These are phyloP conservation scores for Protobothrops mucrosquamatus DNA, from an alignment of 2,113 vertebrate species.

Conservation along the genomic window DNA sequence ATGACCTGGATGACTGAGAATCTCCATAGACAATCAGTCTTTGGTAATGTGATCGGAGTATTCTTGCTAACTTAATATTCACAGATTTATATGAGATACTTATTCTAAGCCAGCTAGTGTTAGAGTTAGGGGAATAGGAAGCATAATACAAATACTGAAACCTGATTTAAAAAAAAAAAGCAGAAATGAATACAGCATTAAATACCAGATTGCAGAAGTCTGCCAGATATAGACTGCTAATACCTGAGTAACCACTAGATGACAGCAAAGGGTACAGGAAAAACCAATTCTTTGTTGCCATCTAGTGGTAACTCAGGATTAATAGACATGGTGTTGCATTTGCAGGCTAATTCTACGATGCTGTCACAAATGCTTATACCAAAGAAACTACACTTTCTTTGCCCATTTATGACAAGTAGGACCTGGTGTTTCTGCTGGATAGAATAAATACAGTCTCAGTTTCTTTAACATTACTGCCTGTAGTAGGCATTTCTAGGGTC, in stretches of 20 bases:
- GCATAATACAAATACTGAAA: neutral
- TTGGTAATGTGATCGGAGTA: neutral
- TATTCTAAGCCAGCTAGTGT: neutral
- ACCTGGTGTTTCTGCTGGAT: neutral
- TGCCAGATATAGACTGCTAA: neutral
- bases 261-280: neutral
- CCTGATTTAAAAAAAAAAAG: neutral
- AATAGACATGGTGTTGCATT: neutral
- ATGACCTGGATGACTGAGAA: too few relatives aligned
- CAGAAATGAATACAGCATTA: neutral
- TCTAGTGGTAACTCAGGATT: neutral
- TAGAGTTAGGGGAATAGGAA: neutral
- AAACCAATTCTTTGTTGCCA: neutral
- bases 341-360: neutral
- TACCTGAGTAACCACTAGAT: neutral
- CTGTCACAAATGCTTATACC: neutral
- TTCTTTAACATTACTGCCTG: neutral
- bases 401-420: neutral
- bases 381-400: neutral
- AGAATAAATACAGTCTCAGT: neutral
- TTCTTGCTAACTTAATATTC: neutral
- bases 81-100: neutral
- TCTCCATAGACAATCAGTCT: neutral
- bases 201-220: neutral
- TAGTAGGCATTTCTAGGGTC: neutral